Percentiles rank a stretch among this genome's conserved stretches.
phyloP scores from a whole-genome alignment of 1,140 invertebrate species.

The Drosophila pseudoananassae region DNA sequence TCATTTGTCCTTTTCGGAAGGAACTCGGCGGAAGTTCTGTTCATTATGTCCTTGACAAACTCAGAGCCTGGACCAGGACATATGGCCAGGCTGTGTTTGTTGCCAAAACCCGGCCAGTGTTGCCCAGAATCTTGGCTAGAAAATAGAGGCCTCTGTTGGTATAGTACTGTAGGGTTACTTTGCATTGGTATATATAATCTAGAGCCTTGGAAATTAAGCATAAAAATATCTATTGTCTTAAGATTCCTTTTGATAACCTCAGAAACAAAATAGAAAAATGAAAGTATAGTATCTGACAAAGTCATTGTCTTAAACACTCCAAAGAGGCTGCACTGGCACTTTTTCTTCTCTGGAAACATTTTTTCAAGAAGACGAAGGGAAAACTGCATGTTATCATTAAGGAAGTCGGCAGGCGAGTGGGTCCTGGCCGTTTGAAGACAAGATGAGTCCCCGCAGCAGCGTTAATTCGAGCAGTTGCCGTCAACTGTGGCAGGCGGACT shows the following conservation, averaged over 20 bases:
- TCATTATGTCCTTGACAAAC: slow-evolving; percentile 79
- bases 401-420: slow-evolving; percentile 29
- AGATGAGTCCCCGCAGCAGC: slow-evolving; percentile 10
- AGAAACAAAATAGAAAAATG: background rate
- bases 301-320: too few relatives aligned
- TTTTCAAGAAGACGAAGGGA: slow-evolving; percentile 10
- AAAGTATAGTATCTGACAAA: background rate
- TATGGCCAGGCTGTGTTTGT: slow-evolving; percentile 33
- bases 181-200: too few relatives aligned
- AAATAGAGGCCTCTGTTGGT: background rate
- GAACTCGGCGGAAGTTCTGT: slow-evolving; percentile 65
- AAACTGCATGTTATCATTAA: slow-evolving; percentile 71
- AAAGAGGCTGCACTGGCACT: background rate
- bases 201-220: too few relatives aligned
- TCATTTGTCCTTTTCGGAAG: slow-evolving; percentile 16
- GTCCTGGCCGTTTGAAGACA: slow-evolving; percentile 19
- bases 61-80: slow-evolving; percentile 38
- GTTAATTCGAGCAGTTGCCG: slow-evolving; percentile 2
- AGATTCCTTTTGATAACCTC: background rate
- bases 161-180: too few relatives aligned
- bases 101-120: background rate
- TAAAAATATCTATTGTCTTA: too few relatives aligned
- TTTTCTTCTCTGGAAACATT: slow-evolving; percentile 36
- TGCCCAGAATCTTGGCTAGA: background rate
- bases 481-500: slow-evolving; percentile 44